Percentiles rank a stretch among this genome's conserved stretches.
Conservation (phyloP, 2,113 vertebrate genomes). For the Puma concolor region DNA sequence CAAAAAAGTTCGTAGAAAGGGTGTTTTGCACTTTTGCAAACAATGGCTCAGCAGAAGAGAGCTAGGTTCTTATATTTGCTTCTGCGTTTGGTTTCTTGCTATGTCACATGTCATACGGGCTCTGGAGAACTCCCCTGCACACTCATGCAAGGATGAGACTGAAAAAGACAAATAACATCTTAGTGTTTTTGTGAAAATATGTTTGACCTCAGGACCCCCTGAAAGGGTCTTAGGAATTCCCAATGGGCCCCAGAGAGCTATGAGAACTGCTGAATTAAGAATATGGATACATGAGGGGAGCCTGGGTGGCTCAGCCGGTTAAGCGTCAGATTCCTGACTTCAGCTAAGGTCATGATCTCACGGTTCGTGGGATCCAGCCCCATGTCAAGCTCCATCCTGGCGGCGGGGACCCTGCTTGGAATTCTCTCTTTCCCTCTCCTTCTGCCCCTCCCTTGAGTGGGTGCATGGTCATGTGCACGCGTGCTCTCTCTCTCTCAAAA, state of each 20-base stretch:
- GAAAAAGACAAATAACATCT: background rate
- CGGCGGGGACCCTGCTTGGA: too few relatives aligned
- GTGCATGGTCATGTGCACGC: too few relatives aligned
- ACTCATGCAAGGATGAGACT: background rate
- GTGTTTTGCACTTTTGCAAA: background rate
- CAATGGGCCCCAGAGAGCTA: background rate
- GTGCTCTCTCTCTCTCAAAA: too few relatives aligned
- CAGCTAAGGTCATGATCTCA: too few relatives aligned
- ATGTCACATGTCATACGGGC: background rate
- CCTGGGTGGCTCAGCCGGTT: too few relatives aligned
- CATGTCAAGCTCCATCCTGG: too few relatives aligned
- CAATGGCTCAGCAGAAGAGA: background rate
- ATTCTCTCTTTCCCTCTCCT: too few relatives aligned
- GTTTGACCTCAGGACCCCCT: background rate
- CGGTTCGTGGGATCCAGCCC: too few relatives aligned
- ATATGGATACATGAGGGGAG: background rate
- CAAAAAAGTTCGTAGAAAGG: background rate
- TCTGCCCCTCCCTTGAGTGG: too few relatives aligned
- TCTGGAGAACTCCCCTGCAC: background rate
- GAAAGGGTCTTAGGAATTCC: background rate
- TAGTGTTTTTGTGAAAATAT: background rate
- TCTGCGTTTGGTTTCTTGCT: background rate
- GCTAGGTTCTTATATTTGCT: background rate
- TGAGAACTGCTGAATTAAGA: background rate
- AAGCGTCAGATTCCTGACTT: too few relatives aligned